Evolutionary conservation across 1,140 invertebrate genomes (phyloP), one percentile per base, ranked within the genome.

Genomic region (Drosophila elegans): DNA sequence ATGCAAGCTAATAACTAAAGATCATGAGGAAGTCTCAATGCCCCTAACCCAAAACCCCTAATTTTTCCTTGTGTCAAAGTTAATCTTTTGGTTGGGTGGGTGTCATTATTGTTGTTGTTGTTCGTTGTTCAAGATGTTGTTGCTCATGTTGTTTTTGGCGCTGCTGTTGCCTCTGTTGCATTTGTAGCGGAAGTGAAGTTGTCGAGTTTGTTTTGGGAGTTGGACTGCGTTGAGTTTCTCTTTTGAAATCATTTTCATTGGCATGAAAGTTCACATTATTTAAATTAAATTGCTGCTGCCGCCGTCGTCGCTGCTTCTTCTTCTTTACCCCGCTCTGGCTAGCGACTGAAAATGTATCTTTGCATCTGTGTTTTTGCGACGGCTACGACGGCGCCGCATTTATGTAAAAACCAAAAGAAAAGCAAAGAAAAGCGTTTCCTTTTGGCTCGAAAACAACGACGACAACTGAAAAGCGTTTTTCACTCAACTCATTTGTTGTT

Each of bases 191-290:
- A 89, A 89, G 85, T 89, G 62, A 82, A 76, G 83, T 82, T 74
- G 66, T 75, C 60, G 53, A 36, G 59, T 59, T 46, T 42, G 56
- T 56, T 71, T 71, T 55, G 67, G 64, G 67, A 71, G 41, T 45
- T 52, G 13, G 36, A 46, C 55, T 63, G 63, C 64, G 59, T 77
- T 42, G 81, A 90, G 85, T 89, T 89, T 89, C 84, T 90, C 85
- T 89, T 89, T 89, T 90, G 80, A 89, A 84, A 84, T 89, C 77
- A 90, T 84, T 89, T 89, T 80, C 85, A 84, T 89, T 90, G 80
- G 80, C 84, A 80, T 80, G 77, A 84, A 90, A 89, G 85, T 90
- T 89, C 84, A 80, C 84, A 89, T 89, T 89, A 89, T 89, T 89
- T 89, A 89, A 89, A 89, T 89, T 89, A 90, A 90, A 89, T 89